phyloP scores from a whole-genome alignment of 1,140 invertebrate genomes.

The Calycopis cecrops region DNA sequence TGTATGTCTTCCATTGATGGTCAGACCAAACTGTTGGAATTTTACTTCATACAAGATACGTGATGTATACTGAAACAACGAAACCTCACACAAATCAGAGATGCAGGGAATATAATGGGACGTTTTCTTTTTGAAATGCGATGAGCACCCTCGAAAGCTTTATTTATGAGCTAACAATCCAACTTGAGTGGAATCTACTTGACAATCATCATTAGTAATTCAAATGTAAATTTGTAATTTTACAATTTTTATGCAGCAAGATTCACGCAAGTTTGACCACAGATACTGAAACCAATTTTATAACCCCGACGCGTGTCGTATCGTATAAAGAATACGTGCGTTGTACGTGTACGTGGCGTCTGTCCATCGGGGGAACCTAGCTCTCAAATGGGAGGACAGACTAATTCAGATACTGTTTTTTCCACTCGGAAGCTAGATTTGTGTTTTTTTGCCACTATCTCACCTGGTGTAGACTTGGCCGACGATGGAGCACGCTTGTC shows the following conservation, averaged over 20 bases:
- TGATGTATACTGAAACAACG: conserved; percentile 9
- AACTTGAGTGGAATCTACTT: conserved; percentile 20
- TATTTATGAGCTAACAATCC: conserved; percentile 46
- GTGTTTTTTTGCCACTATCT: no score
- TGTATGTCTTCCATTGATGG: not conserved
- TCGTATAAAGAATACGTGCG: no score
- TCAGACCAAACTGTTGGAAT: not conserved
- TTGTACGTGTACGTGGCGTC: no score
- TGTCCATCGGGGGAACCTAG: no score
- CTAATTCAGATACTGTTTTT: no score
- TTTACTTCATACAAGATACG: not conserved
- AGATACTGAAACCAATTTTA: no score
- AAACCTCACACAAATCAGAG: not conserved
- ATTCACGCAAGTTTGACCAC: no score
- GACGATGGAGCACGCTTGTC: no score
- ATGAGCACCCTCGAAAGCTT: conserved; percentile 39
- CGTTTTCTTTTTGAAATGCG: conserved; percentile 3
- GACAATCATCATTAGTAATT: conserved; percentile 1
- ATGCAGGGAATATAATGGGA: conserved; percentile 1
- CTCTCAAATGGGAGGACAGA: no score
- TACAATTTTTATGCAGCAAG: not conserved
- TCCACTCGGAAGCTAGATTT: no score
- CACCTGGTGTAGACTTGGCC: no score
- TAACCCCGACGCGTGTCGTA: no score
- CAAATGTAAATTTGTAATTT: conserved; percentile 1